phyloP scores from a whole-genome alignment of 2,888 invertebrate species.

The Lochmaea capreae region DNA sequence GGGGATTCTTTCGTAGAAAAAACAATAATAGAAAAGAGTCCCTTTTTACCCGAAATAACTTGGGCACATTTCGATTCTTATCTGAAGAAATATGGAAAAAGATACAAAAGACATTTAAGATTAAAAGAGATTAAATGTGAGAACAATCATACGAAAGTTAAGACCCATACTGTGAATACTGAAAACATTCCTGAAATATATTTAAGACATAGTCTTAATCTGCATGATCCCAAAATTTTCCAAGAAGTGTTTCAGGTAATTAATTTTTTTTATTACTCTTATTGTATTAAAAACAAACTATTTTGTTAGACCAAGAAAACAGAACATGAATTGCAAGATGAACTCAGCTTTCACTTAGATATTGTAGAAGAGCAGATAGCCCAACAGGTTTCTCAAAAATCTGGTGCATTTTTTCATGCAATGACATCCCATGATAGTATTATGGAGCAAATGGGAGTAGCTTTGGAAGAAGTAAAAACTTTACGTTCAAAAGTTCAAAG shows the following conservation, averaged over 20 bases:
- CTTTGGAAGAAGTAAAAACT: slow-evolving; percentile 79
- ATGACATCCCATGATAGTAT: slow-evolving; percentile 98
- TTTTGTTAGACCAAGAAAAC: slow-evolving; percentile 67
- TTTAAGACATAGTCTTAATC: slow-evolving; percentile 80
- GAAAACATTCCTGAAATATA: slow-evolving; percentile 88
- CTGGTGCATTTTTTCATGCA: slow-evolving; percentile 97
- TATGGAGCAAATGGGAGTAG: slow-evolving; percentile 92
- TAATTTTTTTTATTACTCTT: neutral
- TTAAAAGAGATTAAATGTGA: slow-evolving; percentile 59
- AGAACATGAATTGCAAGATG: slow-evolving; percentile 84
- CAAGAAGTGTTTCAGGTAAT: slow-evolving; percentile 76
- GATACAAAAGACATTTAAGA: slow-evolving; percentile 74
- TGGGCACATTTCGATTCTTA: slow-evolving; percentile 89
- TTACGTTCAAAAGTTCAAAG: slow-evolving; percentile 81
- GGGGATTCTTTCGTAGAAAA: slow-evolving; percentile 94
- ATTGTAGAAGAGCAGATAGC: slow-evolving; percentile 94
- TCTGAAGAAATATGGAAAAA: slow-evolving; percentile 79
- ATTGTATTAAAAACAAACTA: neutral
- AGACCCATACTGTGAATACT: slow-evolving; percentile 67
- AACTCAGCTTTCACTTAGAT: slow-evolving; percentile 93
- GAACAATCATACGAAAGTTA: slow-evolving; percentile 52
- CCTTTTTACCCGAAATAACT: slow-evolving; percentile 85
- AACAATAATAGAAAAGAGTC: slow-evolving; percentile 79
- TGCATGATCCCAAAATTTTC: slow-evolving; percentile 85
- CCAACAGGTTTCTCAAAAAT: slow-evolving; percentile 92